These are phyloP conservation scores for Carabus problematicus DNA, from an alignment of 2,888 invertebrate genomes.

Conservation along the genomic window DNA sequence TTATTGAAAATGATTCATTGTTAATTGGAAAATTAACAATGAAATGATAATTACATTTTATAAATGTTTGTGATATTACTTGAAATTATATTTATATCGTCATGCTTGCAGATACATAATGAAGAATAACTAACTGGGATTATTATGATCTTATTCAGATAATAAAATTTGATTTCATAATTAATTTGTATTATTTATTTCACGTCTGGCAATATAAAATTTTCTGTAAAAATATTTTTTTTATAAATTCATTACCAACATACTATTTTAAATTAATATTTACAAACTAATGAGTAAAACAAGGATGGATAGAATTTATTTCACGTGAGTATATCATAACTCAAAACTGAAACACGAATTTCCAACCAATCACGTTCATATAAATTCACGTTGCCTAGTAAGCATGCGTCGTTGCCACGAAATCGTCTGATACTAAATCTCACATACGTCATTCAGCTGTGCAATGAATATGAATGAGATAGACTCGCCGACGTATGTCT, in stretches of 20 bases:
- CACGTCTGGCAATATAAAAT: not conserved
- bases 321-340: conserved; percentile 17
- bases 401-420: conserved; percentile 40
- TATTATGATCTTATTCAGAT: conserved; percentile 40
- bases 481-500: conserved; percentile 42
- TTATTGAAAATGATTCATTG: conserved; percentile 41
- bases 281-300: not conserved
- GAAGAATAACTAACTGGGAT: conserved; percentile 36
- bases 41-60: conserved; percentile 39
- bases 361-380: conserved; percentile 24
- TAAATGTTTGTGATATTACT: conserved; percentile 43
- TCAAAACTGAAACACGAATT: not conserved
- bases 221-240: too few species aligned
- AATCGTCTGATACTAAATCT: not conserved
- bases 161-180: conserved; percentile 36
- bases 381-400: conserved; percentile 24
- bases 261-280: too few species aligned
- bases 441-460: conserved; percentile 20
- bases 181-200: conserved; percentile 3
- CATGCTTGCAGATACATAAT: conserved; percentile 54
- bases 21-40: conserved; percentile 40
- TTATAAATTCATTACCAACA: too few species aligned
- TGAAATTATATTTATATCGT: conserved; percentile 47
- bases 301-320: conserved; percentile 14
- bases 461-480: conserved; percentile 33